Evolutionary conservation across 2,113 vertebrate genomes (phyloP).

Genomic region (Thryonomys swinderianus): DNA sequence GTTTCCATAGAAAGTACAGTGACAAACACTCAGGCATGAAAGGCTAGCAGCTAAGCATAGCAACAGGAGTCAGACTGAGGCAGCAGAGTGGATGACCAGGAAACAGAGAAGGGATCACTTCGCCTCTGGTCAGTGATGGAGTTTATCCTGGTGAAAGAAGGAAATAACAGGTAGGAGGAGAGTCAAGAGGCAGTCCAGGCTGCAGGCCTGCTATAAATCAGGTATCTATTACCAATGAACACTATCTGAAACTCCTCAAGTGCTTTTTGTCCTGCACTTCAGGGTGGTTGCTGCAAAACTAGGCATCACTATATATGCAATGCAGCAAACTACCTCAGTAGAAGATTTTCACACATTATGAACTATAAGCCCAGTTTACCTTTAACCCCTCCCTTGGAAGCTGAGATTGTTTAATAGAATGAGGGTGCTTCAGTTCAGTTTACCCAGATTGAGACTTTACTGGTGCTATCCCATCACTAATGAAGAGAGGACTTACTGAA

Average conservation of each 20-base stretch:
- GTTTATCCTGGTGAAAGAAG: background rate
- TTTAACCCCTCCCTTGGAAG: background rate
- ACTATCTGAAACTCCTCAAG: background rate
- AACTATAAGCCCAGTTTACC: background rate
- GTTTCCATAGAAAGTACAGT: background rate
- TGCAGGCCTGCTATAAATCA: background rate
- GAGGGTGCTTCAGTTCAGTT: background rate
- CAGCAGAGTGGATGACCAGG: background rate
- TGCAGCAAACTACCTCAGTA: background rate
- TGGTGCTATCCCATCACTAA: background rate
- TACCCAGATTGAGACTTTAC: background rate
- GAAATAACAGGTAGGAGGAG: fast-evolving
- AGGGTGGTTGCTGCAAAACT: background rate
- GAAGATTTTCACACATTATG: background rate
- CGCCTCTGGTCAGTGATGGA: background rate
- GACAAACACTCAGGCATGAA: background rate
- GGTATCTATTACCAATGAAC: background rate
- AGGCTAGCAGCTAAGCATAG: background rate
- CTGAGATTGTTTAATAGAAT: background rate
- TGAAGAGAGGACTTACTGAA: background rate
- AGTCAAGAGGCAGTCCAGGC: background rate
- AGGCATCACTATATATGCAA: background rate
- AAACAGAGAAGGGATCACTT: background rate
- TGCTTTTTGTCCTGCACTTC: background rate
- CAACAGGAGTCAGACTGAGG: background rate